A percentile compares a stretch with the other conserved stretches of the same genome.
phyloP scores from a whole-genome alignment of 2,888 invertebrate species.

The Allacma fusca region DNA sequence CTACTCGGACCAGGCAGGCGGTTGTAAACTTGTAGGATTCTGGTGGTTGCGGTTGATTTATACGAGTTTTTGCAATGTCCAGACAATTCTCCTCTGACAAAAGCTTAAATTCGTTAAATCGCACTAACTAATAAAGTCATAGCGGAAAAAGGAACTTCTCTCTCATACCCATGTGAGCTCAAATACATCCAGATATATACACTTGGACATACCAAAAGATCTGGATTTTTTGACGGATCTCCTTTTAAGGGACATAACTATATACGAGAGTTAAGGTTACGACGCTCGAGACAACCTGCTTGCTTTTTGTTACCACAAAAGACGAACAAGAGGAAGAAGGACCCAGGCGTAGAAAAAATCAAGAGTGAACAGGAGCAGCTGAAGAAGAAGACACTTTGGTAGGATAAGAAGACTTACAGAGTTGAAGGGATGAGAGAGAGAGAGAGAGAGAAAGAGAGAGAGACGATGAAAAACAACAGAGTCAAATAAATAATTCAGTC shows the following conservation, averaged over 20 bases:
- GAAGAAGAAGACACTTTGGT: not conserved
- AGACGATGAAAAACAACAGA: conserved; percentile 25
- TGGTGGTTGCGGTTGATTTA: no score
- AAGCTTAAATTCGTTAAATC: no score
- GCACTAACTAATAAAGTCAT: conserved; percentile 8
- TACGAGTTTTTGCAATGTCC: conserved; percentile 16
- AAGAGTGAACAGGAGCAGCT: conserved; percentile 13
- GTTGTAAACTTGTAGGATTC: no score
- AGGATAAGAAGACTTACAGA: not conserved
- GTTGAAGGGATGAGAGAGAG: not conserved
- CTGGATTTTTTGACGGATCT: conserved; percentile 41
- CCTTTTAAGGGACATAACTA: conserved; percentile 36
- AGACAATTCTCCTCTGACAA: not conserved
- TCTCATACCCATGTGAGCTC: no score
- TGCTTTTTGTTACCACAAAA: not conserved
- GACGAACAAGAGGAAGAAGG: not conserved
- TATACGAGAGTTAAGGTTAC: conserved; percentile 18
- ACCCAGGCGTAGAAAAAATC: not conserved
- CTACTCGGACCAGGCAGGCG: no score
- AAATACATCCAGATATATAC: no score
- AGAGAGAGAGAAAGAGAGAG: conserved; percentile 14
- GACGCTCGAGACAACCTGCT: conserved; percentile 17
- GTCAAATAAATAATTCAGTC: conserved; percentile 32
- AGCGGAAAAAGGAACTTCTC: not conserved
- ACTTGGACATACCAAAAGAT: not conserved